Base-by-base conservation (phyloP, 2,888 invertebrate genomes). In the Hetaerina titia region DNA sequence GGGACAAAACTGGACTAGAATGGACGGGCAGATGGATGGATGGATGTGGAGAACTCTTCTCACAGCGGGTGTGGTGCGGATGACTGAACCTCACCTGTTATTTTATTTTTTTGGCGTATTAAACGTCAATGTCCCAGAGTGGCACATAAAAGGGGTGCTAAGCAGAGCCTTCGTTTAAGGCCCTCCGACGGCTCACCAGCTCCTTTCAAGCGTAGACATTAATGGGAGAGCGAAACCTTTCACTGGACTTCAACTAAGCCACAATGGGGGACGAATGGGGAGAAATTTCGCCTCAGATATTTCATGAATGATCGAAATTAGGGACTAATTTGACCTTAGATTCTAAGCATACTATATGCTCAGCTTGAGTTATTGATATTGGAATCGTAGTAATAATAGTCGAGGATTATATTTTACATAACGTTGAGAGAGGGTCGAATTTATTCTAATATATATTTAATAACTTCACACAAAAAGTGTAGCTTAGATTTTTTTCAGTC, bases 1-100 rank as follows among this genome's bases (percentile, higher is more conserved):
- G 92, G 69, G 90, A 90, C 90, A 92, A 74, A 92, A 92, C 92
- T 90, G 63, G 45, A 45, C 57, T 57, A 89, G 89, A 58, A 89
- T 89, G 89, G 89, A 89, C n/a, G 89, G 57, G 22, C 81, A 81
- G 31, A 81, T 81, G 81, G 89, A 89, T 89, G 89, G 89, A 89
- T 89, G 58, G 89, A 89, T 89, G 89, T 56, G 56, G 9, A 58
- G 89, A n/a, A 63, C 63, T 90, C 90, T 25, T 22, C 90, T 90
- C 89, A 89, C 63, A 63, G 90, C 64, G 63, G 90, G 64, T 90
- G 58, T 58, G 89, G n/a, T 90, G 64, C 64, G 64, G 90, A 64
- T 64, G 92, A 56, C 92, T 25, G 92, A 81, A 81, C 25, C 92
- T 92, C 69, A 64, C 69, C 69, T 92, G 56, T 92, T 92, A 56